Percentiles rank a stretch among this genome's conserved stretches.
These are phyloP conservation scores for Chamaea fasciata DNA, from an alignment of 2,113 vertebrate species.

Conservation along the genomic window DNA sequence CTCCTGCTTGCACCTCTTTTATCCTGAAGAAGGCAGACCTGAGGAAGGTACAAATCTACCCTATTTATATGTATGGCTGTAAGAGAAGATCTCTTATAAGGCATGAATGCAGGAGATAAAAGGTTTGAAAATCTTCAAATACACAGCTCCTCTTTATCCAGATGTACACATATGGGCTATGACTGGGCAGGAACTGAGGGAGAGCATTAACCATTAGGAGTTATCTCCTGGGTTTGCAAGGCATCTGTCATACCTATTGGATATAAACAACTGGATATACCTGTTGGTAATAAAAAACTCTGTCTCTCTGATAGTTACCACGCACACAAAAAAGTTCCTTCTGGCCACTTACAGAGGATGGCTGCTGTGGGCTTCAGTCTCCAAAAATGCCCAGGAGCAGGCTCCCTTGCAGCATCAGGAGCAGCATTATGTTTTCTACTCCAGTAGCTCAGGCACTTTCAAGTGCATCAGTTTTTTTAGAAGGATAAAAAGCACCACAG, in stretches of 20 bases:
- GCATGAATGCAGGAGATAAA: accelerated
- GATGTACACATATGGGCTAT: background rate
- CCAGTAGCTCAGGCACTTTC: background rate
- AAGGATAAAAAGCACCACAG: background rate
- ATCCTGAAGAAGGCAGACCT: background rate
- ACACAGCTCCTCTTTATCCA: background rate
- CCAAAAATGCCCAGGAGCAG: background rate
- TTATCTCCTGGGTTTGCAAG: background rate
- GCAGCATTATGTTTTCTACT: background rate
- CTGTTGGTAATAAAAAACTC: background rate
- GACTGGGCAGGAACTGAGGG: background rate
- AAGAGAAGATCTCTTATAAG: background rate
- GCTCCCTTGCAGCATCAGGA: background rate
- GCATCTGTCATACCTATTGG: background rate
- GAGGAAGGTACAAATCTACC: background rate
- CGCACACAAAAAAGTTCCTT: background rate
- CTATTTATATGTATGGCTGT: background rate
- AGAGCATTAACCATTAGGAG: background rate
- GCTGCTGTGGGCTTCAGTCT: background rate
- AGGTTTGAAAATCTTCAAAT: background rate
- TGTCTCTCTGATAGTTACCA: background rate
- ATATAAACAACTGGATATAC: background rate
- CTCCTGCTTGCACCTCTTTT: background rate
- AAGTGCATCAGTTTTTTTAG: background rate
- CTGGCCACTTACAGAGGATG: accelerated